These are phyloP conservation scores for Monodelphis domestica DNA, from an alignment of 2,797 vertebrate species.

Conservation along the genomic window DNA sequence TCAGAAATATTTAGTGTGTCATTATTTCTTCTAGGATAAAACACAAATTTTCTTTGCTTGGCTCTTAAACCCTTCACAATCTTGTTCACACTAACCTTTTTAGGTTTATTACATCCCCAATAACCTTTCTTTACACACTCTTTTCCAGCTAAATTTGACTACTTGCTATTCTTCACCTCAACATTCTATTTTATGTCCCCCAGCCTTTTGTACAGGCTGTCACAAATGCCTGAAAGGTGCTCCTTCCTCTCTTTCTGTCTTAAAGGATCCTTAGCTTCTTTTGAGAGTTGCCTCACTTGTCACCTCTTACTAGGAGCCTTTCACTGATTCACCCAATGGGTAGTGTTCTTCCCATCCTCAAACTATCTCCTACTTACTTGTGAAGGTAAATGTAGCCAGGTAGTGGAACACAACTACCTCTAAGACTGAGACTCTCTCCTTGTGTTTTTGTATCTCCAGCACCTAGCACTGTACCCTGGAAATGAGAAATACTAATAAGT, in stretches of 20 bases:
- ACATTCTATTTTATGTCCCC: background rate
- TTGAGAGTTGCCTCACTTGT: background rate
- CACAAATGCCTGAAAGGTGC: background rate
- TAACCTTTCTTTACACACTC: background rate
- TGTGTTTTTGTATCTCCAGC: background rate
- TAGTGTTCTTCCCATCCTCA: background rate
- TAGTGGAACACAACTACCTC: background rate
- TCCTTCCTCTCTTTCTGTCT: background rate
- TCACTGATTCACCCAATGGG: background rate
- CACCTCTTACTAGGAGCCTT: background rate
- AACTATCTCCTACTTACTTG: background rate
- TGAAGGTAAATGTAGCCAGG: background rate
- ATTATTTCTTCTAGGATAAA: background rate
- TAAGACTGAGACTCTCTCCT: background rate
- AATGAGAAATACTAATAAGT: background rate
- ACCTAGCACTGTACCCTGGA: background rate
- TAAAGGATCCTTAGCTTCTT: background rate
- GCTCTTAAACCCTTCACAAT: background rate
- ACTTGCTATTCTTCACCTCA: background rate
- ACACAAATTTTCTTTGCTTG: background rate
- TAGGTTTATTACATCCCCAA: background rate
- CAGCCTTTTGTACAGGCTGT: background rate
- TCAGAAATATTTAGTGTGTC: background rate
- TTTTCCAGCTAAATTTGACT: background rate
- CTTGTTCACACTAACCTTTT: background rate